Percentiles rank a stretch among this genome's conserved stretches.
phyloP scores from a whole-genome alignment of 2,113 vertebrate genomes.

The Chlorodrepanis virens region DNA sequence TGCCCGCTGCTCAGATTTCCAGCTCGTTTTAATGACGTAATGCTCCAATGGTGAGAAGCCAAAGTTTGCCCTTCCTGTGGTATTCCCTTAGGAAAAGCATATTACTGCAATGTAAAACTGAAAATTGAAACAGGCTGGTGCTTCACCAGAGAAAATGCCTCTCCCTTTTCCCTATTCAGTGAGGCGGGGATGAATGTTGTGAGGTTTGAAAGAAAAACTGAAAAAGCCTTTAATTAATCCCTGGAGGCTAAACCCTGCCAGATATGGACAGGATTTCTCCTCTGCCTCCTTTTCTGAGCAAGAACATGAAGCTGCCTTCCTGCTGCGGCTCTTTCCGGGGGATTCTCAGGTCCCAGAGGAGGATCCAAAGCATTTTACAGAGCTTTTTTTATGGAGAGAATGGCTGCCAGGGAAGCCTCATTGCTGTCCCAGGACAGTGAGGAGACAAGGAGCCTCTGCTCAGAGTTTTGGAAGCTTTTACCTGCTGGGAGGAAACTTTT shows the following conservation, averaged over 20 bases:
- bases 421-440: neutral
- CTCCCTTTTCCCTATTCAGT: slow-evolving; percentile 21
- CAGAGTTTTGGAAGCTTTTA: neutral
- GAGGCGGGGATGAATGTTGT: slow-evolving; percentile 1
- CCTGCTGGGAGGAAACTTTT: slow-evolving; percentile 18
- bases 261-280: slow-evolving; percentile 29
- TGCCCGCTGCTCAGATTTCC: neutral
- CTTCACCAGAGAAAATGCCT: slow-evolving; percentile 40
- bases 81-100: slow-evolving; percentile 31
- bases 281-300: neutral
- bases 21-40: neutral
- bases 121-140: slow-evolving; percentile 40
- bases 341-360: neutral
- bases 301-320: neutral
- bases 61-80: slow-evolving; percentile 28
- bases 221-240: slow-evolving; percentile 61
- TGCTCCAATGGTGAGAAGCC: neutral
- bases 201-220: slow-evolving; percentile 59
- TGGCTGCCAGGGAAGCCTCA: neutral
- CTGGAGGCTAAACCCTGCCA: slow-evolving; percentile 19
- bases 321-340: neutral
- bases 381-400: neutral
- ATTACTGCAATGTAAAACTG: slow-evolving; percentile 12
- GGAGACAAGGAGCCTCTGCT: neutral
- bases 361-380: neutral